Evolutionary conservation across 2,797 vertebrate species (phyloP).

Genomic region (Myotis daubentonii): DNA sequence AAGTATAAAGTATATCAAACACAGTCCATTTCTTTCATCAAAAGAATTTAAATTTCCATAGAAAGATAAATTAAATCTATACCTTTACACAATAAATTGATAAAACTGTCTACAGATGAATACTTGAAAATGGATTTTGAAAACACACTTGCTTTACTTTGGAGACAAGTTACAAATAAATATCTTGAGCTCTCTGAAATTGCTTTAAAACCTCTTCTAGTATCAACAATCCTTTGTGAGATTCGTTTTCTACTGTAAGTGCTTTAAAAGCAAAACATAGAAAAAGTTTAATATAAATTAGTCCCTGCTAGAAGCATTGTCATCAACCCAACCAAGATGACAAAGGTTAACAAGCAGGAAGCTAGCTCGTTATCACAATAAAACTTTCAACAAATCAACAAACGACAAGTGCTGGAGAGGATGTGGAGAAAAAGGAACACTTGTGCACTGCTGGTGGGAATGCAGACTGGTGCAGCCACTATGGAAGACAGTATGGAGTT

Average conservation of each 20-base stretch:
- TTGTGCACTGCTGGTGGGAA: no score
- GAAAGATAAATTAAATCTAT: background rate
- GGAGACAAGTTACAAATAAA: background rate
- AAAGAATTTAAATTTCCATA: background rate
- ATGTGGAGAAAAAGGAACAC: no score
- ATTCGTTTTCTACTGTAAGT: background rate
- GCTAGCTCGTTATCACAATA: background rate
- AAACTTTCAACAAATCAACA: no score
- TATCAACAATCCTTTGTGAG: background rate
- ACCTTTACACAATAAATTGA: background rate
- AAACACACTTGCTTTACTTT: conserved; percentile 7
- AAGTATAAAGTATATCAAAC: background rate
- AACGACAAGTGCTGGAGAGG: no score
- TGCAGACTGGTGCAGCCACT: no score
- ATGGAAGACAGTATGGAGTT: no score
- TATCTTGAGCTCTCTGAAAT: background rate
- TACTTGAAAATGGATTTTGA: background rate
- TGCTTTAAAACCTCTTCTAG: conserved; percentile 30
- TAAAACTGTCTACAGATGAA: background rate
- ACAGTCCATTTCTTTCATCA: background rate
- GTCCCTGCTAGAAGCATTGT: background rate
- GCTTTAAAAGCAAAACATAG: conserved; percentile 2
- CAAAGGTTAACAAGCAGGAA: background rate
- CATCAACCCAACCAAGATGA: background rate
- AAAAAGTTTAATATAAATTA: background rate